Conservation (phyloP, 1,140 invertebrate genomes). For the Tetramorium alpestre region DNA sequence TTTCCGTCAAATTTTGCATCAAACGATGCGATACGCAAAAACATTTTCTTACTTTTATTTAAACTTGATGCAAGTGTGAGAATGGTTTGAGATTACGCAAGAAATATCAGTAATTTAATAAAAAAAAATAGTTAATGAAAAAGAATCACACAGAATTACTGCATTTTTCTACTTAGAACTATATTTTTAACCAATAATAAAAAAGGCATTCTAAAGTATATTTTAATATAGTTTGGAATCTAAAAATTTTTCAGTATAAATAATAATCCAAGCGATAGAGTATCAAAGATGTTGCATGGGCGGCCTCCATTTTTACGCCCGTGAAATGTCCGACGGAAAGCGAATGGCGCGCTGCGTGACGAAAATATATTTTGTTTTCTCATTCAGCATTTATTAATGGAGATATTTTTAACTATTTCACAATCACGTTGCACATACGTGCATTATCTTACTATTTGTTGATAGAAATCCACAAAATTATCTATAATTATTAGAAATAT, state of each 20-base stretch:
- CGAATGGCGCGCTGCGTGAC: conserved; percentile 26
- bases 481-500: neutral
- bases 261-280: conserved; percentile 5
- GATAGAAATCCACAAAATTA: neutral
- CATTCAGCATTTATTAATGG: conserved; percentile 1
- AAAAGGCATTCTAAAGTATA: neutral
- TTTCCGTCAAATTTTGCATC: neutral
- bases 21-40: neutral
- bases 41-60: neutral
- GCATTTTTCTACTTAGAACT: neutral
- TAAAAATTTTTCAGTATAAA: neutral
- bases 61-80: neutral
- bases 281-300: neutral
- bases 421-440: neutral
- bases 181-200: neutral
- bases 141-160: neutral
- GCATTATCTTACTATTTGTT: neutral
- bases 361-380: conserved; percentile 16
- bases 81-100: neutral
- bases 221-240: neutral
- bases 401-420: neutral
- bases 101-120: neutral
- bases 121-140: neutral
- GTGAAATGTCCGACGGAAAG: conserved; percentile 66
- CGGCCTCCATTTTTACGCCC: conserved; percentile 70